Evolutionary conservation across 2,888 invertebrate genomes (phyloP), one percentile per base, ranked within the genome.

Genomic region (Heliconius cydno): DNA sequence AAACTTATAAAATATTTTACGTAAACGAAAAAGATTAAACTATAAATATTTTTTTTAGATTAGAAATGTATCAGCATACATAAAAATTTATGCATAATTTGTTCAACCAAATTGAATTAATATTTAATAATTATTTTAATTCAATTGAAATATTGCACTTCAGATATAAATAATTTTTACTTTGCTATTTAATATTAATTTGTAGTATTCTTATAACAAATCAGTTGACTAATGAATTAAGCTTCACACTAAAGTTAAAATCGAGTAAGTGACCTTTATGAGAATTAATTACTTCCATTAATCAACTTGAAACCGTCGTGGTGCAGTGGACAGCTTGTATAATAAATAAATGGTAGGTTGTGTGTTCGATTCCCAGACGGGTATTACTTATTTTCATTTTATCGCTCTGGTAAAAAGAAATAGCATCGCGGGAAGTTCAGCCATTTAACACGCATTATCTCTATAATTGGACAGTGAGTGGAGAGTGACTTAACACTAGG

Each of bases 241-340:
- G 13, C 6, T 72, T 71, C 4, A 15, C 3, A 41, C 25, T 71
- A 46, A 46, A 71, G 10, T 46, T 46, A 28, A 71, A 71, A 25
- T 41, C 25, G 13, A 72, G 12, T 57, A 57, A 57, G 60, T 12
- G n/a, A 60, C 12, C 10, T 57, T 22, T 72, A 57, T 52, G 30
- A 30, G 30, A 66, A 75, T 75, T 75, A 46, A 66, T 66, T 41
- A 46, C 13, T 22, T 25, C 19, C n/a, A 38, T 75, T 30, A 13
- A 57, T 25, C 3, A 68, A 57, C 10, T 60, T 4, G 60, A n/a
- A 12, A 0, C 60, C 3, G n/a, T 60, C 0, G 4, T 10, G 4
- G 60, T n/a, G 60, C 60, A 60, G 60, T 12, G n/a, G 22, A 12
- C 10, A 10, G 22, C 57, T 57, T 57, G n/a, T n/a, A n/a, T n/a